Evolutionary conservation across 2,797 vertebrate species (phyloP).

Genomic region (Rhinophrynus dorsalis): DNA sequence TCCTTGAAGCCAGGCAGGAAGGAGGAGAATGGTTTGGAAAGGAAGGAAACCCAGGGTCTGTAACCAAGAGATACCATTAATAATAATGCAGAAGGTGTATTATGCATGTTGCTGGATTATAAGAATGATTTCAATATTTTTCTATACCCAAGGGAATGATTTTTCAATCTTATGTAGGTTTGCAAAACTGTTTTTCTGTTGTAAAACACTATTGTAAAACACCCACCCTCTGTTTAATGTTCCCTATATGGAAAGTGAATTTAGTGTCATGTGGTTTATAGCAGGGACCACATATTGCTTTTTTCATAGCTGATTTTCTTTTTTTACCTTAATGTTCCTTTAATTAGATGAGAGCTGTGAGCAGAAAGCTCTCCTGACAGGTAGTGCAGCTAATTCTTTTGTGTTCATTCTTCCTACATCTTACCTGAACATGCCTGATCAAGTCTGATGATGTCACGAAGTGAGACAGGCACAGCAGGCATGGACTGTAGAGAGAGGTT

Average conservation of each 20-base stretch:
- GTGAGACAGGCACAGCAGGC: background rate
- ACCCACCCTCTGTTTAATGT: background rate
- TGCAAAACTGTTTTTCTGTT: background rate
- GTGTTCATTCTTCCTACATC: background rate
- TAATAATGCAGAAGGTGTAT: slow-evolving; percentile 15
- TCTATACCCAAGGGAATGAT: slow-evolving; percentile 7
- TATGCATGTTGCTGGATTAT: slow-evolving; percentile 17
- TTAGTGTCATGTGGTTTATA: background rate
- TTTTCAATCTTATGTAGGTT: slow-evolving; percentile 1
- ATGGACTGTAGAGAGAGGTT: background rate
- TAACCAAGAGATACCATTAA: slow-evolving; percentile 31
- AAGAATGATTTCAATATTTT: slow-evolving; percentile 20
- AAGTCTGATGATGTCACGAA: background rate
- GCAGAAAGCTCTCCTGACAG: background rate
- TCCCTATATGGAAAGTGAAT: slow-evolving; percentile 3
- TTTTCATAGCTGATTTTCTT: background rate
- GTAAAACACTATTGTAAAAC: background rate
- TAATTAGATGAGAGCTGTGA: background rate
- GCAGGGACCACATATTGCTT: background rate
- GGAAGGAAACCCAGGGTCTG: slow-evolving; percentile 9
- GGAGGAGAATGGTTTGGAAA: background rate
- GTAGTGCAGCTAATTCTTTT: background rate
- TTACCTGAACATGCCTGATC: background rate
- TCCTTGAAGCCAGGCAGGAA: slow-evolving; percentile 6
- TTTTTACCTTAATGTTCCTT: too few species aligned